These are phyloP conservation scores for Papilio elwesi DNA, from an alignment of 2,888 invertebrate species.

Conservation along the genomic window DNA sequence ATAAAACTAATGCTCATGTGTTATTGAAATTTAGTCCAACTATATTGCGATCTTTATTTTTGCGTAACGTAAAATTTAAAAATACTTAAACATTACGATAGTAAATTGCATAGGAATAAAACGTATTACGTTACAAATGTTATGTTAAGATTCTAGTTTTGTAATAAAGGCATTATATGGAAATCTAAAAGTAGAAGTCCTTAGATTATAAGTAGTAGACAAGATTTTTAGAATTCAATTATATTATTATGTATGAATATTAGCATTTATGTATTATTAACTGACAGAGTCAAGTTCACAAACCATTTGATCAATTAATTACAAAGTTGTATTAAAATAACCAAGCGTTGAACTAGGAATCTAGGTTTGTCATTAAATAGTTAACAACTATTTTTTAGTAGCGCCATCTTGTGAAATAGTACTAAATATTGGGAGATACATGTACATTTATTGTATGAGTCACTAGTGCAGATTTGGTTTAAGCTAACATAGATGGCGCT, in stretches of 20 bases:
- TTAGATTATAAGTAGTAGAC: conserved; percentile 22
- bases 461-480: not conserved
- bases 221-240: conserved; percentile 23
- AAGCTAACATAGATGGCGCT: not conserved
- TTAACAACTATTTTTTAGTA: not conserved
- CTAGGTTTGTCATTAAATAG: not conserved
- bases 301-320: conserved; percentile 10
- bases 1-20: too few relatives aligned
- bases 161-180: not conserved
- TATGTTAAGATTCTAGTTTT: not conserved
- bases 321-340: conserved; percentile 13
- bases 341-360: not conserved
- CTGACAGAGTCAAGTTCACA: conserved; percentile 21
- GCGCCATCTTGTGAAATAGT: not conserved
- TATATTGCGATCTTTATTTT: too few relatives aligned
- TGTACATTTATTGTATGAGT: too few relatives aligned
- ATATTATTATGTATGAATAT: conserved; percentile 4
- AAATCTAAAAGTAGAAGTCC: conserved; percentile 32
- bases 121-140: not conserved
- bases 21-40: too few relatives aligned
- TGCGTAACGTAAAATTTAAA: too few relatives aligned
- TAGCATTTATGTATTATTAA: conserved; percentile 21
- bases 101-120: not conserved
- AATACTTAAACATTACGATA: too few relatives aligned
- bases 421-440: not conserved